Evolutionary conservation across 2,797 vertebrate species (phyloP).

Genomic region (Oreochromis mossambicus): DNA sequence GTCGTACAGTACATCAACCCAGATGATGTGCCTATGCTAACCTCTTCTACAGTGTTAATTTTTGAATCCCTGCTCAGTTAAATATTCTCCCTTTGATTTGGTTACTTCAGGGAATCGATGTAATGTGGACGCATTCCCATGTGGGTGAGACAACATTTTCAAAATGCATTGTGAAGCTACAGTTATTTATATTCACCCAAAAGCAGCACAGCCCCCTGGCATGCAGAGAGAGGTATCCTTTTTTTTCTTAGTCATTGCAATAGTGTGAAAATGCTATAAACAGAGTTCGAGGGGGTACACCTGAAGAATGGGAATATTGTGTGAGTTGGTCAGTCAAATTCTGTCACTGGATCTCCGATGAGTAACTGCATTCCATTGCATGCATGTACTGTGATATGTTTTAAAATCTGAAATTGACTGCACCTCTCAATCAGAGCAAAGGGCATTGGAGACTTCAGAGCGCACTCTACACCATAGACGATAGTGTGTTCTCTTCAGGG

Average conservation of each 20-base stretch:
- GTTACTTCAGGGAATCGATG: conserved; percentile 43
- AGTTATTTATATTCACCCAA: conserved; percentile 67
- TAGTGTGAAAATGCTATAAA: conserved; percentile 73
- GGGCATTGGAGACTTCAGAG: conserved; percentile 8
- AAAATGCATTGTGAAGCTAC: conserved; percentile 73
- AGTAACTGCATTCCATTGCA: conserved; percentile 73
- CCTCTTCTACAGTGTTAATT: conserved; percentile 64
- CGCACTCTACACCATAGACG: conserved; percentile 76
- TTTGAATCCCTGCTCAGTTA: conserved; percentile 62
- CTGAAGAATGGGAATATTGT: conserved; percentile 62
- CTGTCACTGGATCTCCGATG: conserved; percentile 47
- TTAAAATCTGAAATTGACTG: conserved; percentile 53
- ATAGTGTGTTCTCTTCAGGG: conserved; percentile 75
- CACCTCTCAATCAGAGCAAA: conserved; percentile 37
- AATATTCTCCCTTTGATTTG: conserved; percentile 45
- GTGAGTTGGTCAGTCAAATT: conserved; percentile 36
- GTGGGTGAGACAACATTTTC: conserved; percentile 55
- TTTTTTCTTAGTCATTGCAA: conserved; percentile 65
- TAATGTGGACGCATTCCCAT: conserved; percentile 48
- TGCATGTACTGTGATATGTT: conserved; percentile 76
- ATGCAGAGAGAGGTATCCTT: conserved; percentile 77
- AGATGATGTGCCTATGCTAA: conserved; percentile 65
- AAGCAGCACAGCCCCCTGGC: conserved; percentile 77
- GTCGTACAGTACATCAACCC: conserved; percentile 52
- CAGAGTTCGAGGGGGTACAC: conserved; percentile 55